phyloP scores from a whole-genome alignment of 53 echinoderm and acorn worm genomes.

The Henricia sp. region DNA sequence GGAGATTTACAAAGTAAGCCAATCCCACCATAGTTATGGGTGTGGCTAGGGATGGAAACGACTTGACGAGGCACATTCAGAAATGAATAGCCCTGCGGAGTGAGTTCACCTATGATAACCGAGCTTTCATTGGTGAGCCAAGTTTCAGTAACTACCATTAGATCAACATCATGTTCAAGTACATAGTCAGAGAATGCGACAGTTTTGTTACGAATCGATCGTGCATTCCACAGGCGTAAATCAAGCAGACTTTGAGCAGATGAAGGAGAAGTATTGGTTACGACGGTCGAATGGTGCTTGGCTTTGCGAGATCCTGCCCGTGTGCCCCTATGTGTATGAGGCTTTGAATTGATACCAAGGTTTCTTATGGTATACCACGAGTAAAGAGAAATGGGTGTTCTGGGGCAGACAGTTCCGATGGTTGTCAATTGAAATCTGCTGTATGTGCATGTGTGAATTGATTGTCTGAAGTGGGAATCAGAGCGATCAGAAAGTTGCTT shows the following conservation, averaged over 20 bases:
- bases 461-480: background rate
- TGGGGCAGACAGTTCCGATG: background rate
- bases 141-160: constrained; percentile 51
- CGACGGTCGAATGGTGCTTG: background rate
- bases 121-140: constrained; percentile 31
- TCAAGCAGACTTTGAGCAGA: background rate
- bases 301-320: constrained; percentile 11
- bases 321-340: background rate
- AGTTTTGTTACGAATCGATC: constrained; percentile 56
- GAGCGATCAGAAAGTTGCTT: background rate
- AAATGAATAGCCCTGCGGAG: constrained; percentile 14
- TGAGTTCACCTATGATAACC: constrained; percentile 44
- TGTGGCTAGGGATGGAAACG: background rate
- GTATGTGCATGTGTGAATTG: background rate
- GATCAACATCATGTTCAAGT: constrained; percentile 13
- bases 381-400: too few relatives aligned
- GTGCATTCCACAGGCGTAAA: constrained; percentile 41
- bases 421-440: background rate
- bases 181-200: constrained; percentile 21
- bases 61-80: constrained; percentile 12
- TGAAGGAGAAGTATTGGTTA: background rate
- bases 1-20: constrained; percentile 23
- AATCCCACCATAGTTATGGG: constrained; percentile 28
- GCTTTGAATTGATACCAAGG: constrained; percentile 6
- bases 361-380: background rate